These are phyloP conservation scores for Platerodrilus igneus DNA, from an alignment of 2,888 invertebrate species.

Conservation along the genomic window DNA sequence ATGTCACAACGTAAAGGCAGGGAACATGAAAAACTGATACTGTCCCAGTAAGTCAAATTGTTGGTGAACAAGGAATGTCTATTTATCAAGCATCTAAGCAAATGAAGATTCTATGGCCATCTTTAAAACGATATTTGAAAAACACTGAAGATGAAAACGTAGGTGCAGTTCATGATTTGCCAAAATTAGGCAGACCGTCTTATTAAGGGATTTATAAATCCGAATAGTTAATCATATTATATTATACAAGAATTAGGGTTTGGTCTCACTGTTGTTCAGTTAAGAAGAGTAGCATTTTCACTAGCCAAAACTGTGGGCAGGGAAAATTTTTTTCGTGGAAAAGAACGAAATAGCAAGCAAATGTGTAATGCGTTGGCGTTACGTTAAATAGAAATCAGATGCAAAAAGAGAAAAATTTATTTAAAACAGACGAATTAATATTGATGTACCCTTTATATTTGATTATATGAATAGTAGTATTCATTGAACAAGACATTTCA, in stretches of 20 bases:
- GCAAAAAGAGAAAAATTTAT: too few relatives aligned
- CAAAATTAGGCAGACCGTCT: slow-evolving; percentile 3
- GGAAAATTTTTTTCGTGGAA: not conserved
- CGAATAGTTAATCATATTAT: slow-evolving; percentile 1
- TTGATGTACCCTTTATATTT: too few relatives aligned
- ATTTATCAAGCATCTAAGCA: not conserved
- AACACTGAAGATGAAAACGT: too few relatives aligned
- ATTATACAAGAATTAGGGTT: slow-evolving; percentile 3
- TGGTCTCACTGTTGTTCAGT: not conserved
- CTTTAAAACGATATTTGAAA: too few relatives aligned
- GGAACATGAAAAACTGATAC: not conserved
- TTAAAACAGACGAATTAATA: too few relatives aligned
- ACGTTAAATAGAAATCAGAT: too few relatives aligned
- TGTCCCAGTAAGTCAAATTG: not conserved
- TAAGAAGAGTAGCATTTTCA: not conserved
- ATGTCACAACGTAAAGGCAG: not conserved
- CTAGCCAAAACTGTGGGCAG: slow-evolving; percentile 1
- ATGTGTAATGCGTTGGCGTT: too few relatives aligned
- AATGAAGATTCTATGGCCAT: slow-evolving; percentile 1
- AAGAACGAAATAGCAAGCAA: slow-evolving; percentile 1
- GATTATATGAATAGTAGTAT: too few relatives aligned
- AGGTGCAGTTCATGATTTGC: too few relatives aligned
- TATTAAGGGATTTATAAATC: not conserved
- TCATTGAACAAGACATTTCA: too few relatives aligned
- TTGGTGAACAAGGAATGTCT: not conserved